These are phyloP conservation scores for Pontoporia blainvillei DNA, from an alignment of 2,113 vertebrate species.

Conservation along the genomic window DNA sequence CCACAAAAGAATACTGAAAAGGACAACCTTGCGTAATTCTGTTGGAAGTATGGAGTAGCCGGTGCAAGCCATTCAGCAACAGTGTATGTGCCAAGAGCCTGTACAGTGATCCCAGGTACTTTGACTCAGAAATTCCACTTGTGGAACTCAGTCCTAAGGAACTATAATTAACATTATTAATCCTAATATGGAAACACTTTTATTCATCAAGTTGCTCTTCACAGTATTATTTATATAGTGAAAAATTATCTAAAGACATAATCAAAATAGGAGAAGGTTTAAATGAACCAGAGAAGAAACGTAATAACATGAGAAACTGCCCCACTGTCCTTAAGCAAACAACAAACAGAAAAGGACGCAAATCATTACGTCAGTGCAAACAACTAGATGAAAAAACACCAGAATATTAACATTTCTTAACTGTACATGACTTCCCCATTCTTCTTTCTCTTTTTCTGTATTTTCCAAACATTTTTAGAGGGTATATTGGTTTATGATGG, in stretches of 20 bases:
- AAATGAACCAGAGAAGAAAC: not conserved
- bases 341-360: not conserved
- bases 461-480: slow-evolving; percentile 19
- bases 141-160: not conserved
- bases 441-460: slow-evolving; percentile 21
- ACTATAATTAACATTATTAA: not conserved
- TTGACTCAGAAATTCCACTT: slow-evolving; percentile 46
- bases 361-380: not conserved
- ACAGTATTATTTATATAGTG: not conserved
- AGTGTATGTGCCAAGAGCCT: not conserved
- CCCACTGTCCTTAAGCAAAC: not conserved
- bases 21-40: not conserved
- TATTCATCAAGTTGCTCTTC: not conserved
- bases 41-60: not conserved
- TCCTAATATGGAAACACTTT: slow-evolving; percentile 8
- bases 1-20: not conserved
- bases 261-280: not conserved
- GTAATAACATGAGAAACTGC: not conserved
- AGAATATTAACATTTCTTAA: not conserved
- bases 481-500: not conserved
- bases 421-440: not conserved
- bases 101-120: not conserved
- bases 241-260: not conserved
- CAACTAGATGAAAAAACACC: not conserved
- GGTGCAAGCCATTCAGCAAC: not conserved